Evolutionary conservation across 2,888 invertebrate species (phyloP), one percentile per base, ranked within the genome.

Genomic region (Drosophila monieri): DNA sequence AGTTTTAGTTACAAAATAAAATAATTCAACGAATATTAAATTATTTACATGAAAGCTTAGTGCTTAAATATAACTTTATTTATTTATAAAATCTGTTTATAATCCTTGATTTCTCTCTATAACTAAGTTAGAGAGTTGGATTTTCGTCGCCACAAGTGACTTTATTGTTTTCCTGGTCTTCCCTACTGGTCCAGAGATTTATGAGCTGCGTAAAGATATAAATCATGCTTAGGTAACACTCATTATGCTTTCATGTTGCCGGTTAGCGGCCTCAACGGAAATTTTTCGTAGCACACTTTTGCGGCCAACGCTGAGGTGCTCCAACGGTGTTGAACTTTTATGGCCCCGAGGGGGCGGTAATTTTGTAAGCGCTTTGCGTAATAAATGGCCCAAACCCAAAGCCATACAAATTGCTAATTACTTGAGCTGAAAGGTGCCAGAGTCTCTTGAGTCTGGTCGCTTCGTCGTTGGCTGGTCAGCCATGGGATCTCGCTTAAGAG

Each of bases 401-500:
- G 78, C 78, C 59, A 73, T 74, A 85, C 74, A 85, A 85, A 81
- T 85, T 83, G 77, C 84, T 81, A 85, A 81, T 81, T 81, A 80
- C 71, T 77, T 70, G 66, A 69, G 65, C 70, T 67, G 43, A 54
- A 52, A 71, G 48, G 54, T 46, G 69, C 44, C 61, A 35, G 59
- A 54, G 51, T 54, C 53, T 69, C 54, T 69, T 47, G 54, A 44
- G 64, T 25, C 41, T 27, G 27, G 27, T 9, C 27, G 21, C 21
- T 23, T 4, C 21, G 3, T 3, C 3, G 21, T 23, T 23, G 53
- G 25, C 39, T 25, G 30, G 37, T 46, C 52, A 58, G 41, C 32
- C 30, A 18, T 10, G 21, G 51, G 12, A 30, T 61, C 44, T 39
- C 30, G 14, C 6, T 37, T 35, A 27, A 64, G 52, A 14, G 35